Evolutionary conservation across 53 echinoderm and acorn worm species (phyloP).

Genomic region (Arbacia lixula): DNA sequence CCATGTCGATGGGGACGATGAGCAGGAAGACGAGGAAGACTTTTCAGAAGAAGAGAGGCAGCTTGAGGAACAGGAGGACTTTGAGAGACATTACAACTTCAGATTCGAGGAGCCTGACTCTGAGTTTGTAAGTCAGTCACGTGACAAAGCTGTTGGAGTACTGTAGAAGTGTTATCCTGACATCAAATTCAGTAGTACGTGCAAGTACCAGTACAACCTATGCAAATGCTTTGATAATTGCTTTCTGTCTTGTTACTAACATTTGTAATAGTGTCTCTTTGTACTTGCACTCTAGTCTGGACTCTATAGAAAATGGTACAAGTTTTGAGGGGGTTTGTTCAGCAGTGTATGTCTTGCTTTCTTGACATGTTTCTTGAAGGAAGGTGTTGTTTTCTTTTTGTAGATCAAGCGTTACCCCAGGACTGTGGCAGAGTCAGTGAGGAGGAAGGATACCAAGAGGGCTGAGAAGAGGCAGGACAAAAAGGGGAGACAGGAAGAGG

Average conservation of each 20-base stretch:
- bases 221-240: too few species aligned
- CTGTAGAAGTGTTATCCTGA: too few species aligned
- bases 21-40: slow-evolving; percentile 65
- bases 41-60: slow-evolving; percentile 91
- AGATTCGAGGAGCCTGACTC: slow-evolving; percentile 95
- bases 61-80: slow-evolving; percentile 90
- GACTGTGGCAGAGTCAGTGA: slow-evolving; percentile 82
- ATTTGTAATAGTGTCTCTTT: too few species aligned
- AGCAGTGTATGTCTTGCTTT: too few species aligned
- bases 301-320: too few species aligned
- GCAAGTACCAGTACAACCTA: too few species aligned
- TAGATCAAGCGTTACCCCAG: slow-evolving; percentile 94
- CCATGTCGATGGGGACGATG: slow-evolving; percentile 16
- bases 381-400: neutral
- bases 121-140: slow-evolving; percentile 99
- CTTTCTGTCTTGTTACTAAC: too few species aligned
- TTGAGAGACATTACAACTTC: slow-evolving; percentile 98
- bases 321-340: too few species aligned
- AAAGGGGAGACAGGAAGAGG: slow-evolving; percentile 81
- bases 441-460: slow-evolving; percentile 83
- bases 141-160: too few species aligned
- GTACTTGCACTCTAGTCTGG: too few species aligned
- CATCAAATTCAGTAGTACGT: too few species aligned
- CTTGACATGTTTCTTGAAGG: neutral
- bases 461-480: slow-evolving; percentile 82